phyloP scores from a whole-genome alignment of 2,113 vertebrate genomes.

The Corydoras sp. region DNA sequence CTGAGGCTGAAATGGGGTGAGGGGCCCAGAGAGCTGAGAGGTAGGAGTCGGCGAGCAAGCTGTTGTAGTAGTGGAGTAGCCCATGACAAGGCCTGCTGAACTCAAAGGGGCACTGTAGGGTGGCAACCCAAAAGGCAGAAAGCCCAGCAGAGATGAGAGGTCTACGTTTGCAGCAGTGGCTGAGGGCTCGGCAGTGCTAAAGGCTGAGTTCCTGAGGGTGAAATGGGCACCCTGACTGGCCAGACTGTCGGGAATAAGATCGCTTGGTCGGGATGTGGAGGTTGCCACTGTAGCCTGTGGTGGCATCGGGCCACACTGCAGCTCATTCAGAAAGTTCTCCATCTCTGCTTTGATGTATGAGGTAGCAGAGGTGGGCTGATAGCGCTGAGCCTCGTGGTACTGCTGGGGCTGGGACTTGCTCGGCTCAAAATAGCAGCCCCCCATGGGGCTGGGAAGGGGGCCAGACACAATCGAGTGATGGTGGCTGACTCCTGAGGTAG shows the following conservation, averaged over 20 bases:
- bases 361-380: constrained; percentile 94
- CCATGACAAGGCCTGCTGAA: constrained; percentile 84
- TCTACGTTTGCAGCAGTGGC: constrained; percentile 93
- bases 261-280: constrained; percentile 76
- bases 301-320: constrained; percentile 81
- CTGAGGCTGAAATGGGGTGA: constrained; percentile 68
- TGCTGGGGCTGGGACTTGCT: constrained; percentile 59
- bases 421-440: constrained; percentile 62
- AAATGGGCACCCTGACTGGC: constrained; percentile 71
- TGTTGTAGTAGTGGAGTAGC: constrained; percentile 67
- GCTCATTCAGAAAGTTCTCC: constrained; percentile 91
- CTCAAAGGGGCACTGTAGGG: constrained; percentile 82
- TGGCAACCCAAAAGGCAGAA: constrained; percentile 87
- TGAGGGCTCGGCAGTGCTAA: constrained; percentile 65
- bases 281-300: constrained; percentile 70
- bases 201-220: constrained; percentile 77
- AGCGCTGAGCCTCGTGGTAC: constrained; percentile 75
- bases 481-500: constrained; percentile 73
- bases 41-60: constrained; percentile 53
- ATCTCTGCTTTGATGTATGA: constrained; percentile 90
- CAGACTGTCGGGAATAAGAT: constrained; percentile 63
- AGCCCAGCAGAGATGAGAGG: constrained; percentile 87
- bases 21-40: constrained; percentile 45
- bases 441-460: constrained; percentile 70
- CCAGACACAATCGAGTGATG: constrained; percentile 78